Conservation (phyloP, 2,888 invertebrate genomes). For the Subacronicta megacephala region DNA sequence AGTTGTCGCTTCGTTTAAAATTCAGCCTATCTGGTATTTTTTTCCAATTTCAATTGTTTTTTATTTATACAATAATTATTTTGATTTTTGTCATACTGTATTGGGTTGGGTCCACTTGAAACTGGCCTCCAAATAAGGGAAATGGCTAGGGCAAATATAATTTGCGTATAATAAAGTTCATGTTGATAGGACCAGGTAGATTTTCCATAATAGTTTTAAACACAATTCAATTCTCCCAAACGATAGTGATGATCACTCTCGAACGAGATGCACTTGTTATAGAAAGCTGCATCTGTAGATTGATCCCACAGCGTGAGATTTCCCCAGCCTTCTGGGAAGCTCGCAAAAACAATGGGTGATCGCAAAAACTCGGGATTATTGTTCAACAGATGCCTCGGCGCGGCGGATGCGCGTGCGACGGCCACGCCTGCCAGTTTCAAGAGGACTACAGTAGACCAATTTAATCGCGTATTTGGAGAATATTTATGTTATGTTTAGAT, state of each 20-base stretch:
- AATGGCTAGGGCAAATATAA: too few species aligned
- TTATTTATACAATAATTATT: too few species aligned
- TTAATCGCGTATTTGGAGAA: not conserved
- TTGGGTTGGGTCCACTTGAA: too few species aligned
- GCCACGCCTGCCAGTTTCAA: slow-evolving; percentile 45
- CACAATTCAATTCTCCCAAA: not conserved
- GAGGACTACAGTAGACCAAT: slow-evolving; percentile 24
- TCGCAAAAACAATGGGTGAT: slow-evolving; percentile 53
- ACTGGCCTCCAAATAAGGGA: too few species aligned
- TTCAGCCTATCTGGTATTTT: too few species aligned
- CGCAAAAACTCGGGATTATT: slow-evolving; percentile 60
- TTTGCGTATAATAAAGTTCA: too few species aligned
- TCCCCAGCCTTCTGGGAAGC: slow-evolving; percentile 57
- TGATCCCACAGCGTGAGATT: slow-evolving; percentile 54
- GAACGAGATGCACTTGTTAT: slow-evolving; percentile 44
- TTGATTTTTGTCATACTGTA: too few species aligned
- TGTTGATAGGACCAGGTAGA: too few species aligned
- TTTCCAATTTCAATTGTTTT: too few species aligned
- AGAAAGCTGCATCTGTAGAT: slow-evolving; percentile 51
- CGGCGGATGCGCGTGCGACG: slow-evolving; percentile 60
- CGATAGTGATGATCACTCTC: slow-evolving; percentile 34
- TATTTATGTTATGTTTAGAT: not conserved
- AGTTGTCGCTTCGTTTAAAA: too few species aligned
- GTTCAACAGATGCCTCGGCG: slow-evolving; percentile 60
- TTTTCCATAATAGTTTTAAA: too few species aligned